A percentile compares a stretch with the other conserved stretches of the same genome.
phyloP scores from a whole-genome alignment of 1,140 invertebrate species.

The Bombus ignitus region DNA sequence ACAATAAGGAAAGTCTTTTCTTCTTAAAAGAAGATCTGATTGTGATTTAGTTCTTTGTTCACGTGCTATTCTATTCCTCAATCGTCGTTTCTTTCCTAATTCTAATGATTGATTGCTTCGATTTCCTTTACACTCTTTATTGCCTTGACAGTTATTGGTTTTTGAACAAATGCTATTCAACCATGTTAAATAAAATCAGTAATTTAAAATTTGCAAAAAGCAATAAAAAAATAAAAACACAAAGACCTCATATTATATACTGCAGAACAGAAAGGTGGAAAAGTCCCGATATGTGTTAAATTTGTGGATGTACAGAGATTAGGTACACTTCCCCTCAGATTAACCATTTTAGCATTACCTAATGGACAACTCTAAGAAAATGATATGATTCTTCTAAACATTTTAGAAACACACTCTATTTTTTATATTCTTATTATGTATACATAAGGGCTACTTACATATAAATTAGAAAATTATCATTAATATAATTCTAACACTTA shows the following conservation, averaged over 20 bases:
- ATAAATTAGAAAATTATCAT: no score
- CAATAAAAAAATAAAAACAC: neutral
- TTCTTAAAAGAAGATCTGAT: constrained; percentile 74
- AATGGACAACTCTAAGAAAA: constrained; percentile 72
- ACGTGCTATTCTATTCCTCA: constrained; percentile 73
- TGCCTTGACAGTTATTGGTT: constrained; percentile 9
- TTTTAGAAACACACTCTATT: neutral
- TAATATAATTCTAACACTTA: no score
- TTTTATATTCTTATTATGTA: no score
- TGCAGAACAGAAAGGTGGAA: constrained; percentile 61
- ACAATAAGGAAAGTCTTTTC: constrained; percentile 70
- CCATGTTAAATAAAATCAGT: constrained; percentile 9
- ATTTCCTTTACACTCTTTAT: constrained; percentile 26
- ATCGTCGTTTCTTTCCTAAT: constrained; percentile 59
- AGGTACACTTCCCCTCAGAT: constrained; percentile 75
- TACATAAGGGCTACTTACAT: no score
- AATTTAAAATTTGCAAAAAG: neutral
- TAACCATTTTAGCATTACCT: constrained; percentile 74
- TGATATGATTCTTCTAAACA: constrained; percentile 8
- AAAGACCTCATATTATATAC: constrained; percentile 35
- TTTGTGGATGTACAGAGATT: constrained; percentile 73
- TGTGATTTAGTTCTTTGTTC: constrained; percentile 77
- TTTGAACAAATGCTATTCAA: constrained; percentile 12
- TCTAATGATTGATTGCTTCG: constrained; percentile 11
- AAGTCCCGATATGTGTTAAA: constrained; percentile 62